These are phyloP conservation scores for Monoplex corrugatus DNA, from an alignment of 2,888 invertebrate genomes.

Conservation along the genomic window DNA sequence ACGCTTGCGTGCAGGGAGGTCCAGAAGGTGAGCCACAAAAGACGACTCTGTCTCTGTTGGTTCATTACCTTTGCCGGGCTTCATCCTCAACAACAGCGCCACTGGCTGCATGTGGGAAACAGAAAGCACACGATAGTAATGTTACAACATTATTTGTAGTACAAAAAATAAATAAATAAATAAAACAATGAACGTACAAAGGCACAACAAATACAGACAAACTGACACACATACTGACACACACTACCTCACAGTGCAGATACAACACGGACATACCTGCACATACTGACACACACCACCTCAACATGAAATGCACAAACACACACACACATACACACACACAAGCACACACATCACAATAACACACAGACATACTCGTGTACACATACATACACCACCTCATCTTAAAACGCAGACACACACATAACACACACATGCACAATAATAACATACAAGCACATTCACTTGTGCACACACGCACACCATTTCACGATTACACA, in stretches of 20 bases:
- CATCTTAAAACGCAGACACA: background rate
- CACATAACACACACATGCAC: background rate
- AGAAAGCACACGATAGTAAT: slow-evolving; percentile 31
- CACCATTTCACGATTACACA: slow-evolving; percentile 57
- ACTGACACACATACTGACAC: background rate
- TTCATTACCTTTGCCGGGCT: slow-evolving; percentile 77
- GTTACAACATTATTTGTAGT: background rate
- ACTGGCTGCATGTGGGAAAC: slow-evolving; percentile 75
- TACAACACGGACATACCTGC: background rate
- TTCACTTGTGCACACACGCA: background rate
- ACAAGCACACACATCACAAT: background rate
- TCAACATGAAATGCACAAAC: too few species aligned
- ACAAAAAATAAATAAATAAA: background rate
- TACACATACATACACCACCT: background rate
- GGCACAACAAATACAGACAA: background rate
- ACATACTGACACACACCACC: too few species aligned
- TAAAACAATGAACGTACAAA: background rate
- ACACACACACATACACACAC: background rate
- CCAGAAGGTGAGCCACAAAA: slow-evolving; percentile 52
- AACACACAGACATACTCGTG: too few species aligned
- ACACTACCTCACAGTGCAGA: background rate
- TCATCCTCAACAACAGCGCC: slow-evolving; percentile 75
- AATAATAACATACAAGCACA: background rate
- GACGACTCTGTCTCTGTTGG: slow-evolving; percentile 9
- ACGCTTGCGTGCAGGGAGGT: slow-evolving; percentile 59